phyloP scores from a whole-genome alignment of 2,888 invertebrate genomes.

The Cheilosia soror region DNA sequence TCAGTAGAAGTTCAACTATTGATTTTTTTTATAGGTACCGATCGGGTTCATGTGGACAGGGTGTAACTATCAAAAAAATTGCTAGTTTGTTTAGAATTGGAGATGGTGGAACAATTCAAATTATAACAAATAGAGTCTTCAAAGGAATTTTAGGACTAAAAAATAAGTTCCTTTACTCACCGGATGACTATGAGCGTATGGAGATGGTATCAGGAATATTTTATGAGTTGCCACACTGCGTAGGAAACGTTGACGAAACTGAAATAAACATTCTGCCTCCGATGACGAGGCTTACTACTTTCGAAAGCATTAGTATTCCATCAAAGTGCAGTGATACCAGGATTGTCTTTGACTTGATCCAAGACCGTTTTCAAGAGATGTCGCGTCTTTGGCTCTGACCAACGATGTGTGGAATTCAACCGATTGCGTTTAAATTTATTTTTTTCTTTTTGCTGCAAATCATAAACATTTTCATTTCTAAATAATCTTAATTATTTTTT shows the following conservation, averaged over 20 bases:
- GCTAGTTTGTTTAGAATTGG: slow-evolving; percentile 49
- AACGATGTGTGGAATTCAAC: too few species aligned
- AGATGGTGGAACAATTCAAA: slow-evolving; percentile 18
- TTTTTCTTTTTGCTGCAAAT: too few species aligned
- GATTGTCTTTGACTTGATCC: too few species aligned
- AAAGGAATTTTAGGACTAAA: too few species aligned
- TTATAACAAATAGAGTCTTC: background rate
- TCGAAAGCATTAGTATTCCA: background rate
- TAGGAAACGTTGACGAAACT: background rate
- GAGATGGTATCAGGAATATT: background rate
- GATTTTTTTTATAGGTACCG: slow-evolving; percentile 60
- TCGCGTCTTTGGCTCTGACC: too few species aligned
- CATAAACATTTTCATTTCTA: too few species aligned
- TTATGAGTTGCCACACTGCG: background rate
- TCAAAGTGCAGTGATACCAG: slow-evolving; percentile 29
- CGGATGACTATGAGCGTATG: background rate
- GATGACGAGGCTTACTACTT: background rate
- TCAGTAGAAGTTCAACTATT: slow-evolving; percentile 37
- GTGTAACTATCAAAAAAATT: slow-evolving; percentile 49
- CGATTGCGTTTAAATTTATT: too few species aligned
- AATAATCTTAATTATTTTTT: too few species aligned
- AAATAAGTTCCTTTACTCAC: too few species aligned
- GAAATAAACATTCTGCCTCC: too few species aligned
- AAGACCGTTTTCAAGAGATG: too few species aligned
- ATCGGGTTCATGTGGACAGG: slow-evolving; percentile 56